Evolutionary conservation across 2,113 vertebrate genomes (phyloP), one percentile per base, ranked within the genome.

Genomic region (Marcusenius ussheri): DNA sequence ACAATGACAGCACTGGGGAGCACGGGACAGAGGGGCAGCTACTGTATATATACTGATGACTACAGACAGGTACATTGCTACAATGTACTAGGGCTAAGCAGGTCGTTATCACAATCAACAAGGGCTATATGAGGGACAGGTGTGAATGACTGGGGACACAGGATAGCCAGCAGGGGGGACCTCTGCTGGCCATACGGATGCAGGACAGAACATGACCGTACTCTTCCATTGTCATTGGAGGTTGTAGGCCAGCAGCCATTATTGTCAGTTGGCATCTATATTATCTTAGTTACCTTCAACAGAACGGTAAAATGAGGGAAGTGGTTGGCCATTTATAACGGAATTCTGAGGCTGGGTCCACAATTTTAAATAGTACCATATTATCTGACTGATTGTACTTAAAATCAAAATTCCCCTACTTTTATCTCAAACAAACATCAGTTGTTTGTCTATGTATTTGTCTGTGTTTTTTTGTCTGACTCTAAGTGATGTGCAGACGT

Each of bases 181-280:
- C 62, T 70, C 62, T 70, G 62, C 62, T 70, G 62, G n/a, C 62
- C 62, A 70, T 31, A 31, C 0, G 62, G 62, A 3, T 3, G n/a
- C 9, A 70, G n/a, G 62, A 70, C 62, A 70, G 62, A 70, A 70
- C 10, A 11, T 70, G 27, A 31, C 3, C 27, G n/a, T 91, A 88
- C 50, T 91, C 87, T 47, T 88, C 91, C 84, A 53, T 91, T 91
- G 56, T 88, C 86, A 85, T 85, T 88, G 53, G 35, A 88, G 56
- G 9, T 88, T 56, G 53, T 46, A 45, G 53, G 45, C 53, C 39
- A 62, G 39, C 42, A 35, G 74, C 87, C 86, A 56, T 88, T 91
- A 77, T 85, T 70, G 21, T 88, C 86, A 27, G 53, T 24, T n/a
- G 87, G 39, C 87, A 88, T 53, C 7, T 31, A 13, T 70, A 70